Evolutionary conservation across 2,797 vertebrate species (phyloP), one percentile per base, ranked within the genome.

Genomic region (Betta splendens): DNA sequence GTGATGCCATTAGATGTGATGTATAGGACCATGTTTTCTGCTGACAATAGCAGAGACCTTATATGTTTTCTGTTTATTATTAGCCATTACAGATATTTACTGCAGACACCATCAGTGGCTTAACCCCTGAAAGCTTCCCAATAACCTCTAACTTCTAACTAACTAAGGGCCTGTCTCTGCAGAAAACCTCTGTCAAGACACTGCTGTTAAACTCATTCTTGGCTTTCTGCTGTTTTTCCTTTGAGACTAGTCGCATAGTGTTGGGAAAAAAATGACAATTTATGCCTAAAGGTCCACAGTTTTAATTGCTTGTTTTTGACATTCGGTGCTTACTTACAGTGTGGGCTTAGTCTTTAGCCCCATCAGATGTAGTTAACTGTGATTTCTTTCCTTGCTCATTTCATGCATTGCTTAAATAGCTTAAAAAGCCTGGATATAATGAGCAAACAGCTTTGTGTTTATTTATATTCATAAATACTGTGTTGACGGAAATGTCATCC

Each of bases 11-110:
- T 90, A 88, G 71, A 79, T 35, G 79, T 82, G 88, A 91, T 84
- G 55, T 56, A n/a, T n/a, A 84, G 72, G 48, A 38, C 53, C 37
- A 3, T 33, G 76, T 48, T 76, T 87, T 89, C 64, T 84, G 84
- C 85, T 88, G 84, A 87, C 83, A 78, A 71, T 60, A 64, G 74
- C 78, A 81, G 69, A 36, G 64, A 43, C 66, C 71, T 72, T 85
- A 77, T 80, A 76, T 77, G 82, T 74, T 79, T 72, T 67, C 53
- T 78, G 77, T 88, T 89, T 86, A 84, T 87, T 81, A 80, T 79
- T 70, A 68, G 67, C 69, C 72, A 83, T 90, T 87, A 84, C 13
- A 53, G 65, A 87, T 85, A 89, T 90, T 90, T 90, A 89, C 77
- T 72, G 77, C 74, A 64, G 69, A 53, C 76, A 64, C 66, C 73